A percentile compares a stretch with the other conserved stretches of the same genome.
phyloP scores from a whole-genome alignment of 2,888 invertebrate genomes.

The Melinaea menophilus region DNA sequence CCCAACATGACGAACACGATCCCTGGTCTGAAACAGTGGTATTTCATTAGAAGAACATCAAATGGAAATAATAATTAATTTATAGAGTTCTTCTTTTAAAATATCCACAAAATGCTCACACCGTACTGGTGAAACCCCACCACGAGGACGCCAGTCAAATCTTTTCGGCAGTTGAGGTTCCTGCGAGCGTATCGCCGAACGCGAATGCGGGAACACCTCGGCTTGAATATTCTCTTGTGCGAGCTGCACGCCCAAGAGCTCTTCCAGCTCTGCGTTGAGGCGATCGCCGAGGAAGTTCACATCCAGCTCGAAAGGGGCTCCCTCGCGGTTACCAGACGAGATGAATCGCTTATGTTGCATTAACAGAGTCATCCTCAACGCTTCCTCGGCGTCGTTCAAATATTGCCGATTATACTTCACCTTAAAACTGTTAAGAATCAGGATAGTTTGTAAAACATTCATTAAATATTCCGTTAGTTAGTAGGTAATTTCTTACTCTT shows the following conservation, averaged over 20 bases:
- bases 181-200: conserved; percentile 37
- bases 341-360: conserved; percentile 52
- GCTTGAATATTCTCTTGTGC: conserved; percentile 31
- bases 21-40: conserved; percentile 49
- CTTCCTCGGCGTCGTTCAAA: conserved; percentile 51
- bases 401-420: conserved; percentile 46
- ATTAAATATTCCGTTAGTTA: not conserved
- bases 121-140: conserved; percentile 59
- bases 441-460: not conserved
- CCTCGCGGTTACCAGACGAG: conserved; percentile 57
- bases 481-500: conserved; percentile 14
- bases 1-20: conserved; percentile 64
- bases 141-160: conserved; percentile 63
- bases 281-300: conserved; percentile 56
- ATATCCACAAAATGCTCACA: conserved; percentile 42
- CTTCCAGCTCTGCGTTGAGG: conserved; percentile 47
- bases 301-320: conserved; percentile 49
- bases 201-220: conserved; percentile 50
- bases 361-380: conserved; percentile 56
- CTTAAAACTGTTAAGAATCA: conserved; percentile 46
- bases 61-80: not conserved
- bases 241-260: conserved; percentile 43
- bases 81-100: too few species aligned
- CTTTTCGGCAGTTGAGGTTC: conserved; percentile 45
- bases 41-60: not conserved